Evolutionary conservation across 2,888 invertebrate genomes (phyloP).

Genomic region (Nemotelus pantherinus): DNA sequence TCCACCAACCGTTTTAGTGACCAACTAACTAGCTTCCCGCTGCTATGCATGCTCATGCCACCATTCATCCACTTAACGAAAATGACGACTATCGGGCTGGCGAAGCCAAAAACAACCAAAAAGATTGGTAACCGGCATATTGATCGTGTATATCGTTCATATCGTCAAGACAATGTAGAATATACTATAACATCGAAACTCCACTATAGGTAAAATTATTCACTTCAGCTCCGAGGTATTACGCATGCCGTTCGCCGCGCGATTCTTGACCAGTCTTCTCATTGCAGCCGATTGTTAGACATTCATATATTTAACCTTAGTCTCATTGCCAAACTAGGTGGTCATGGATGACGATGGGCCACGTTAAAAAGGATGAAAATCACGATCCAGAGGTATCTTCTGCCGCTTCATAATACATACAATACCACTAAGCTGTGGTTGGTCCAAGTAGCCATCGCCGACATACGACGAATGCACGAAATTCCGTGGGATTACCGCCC

Average conservation of each 20-base stretch:
- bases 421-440: slow-evolving; percentile 30
- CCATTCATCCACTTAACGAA: slow-evolving; percentile 9
- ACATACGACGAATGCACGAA: slow-evolving; percentile 48
- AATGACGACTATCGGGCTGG: slow-evolving; percentile 12
- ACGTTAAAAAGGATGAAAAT: slow-evolving; percentile 42
- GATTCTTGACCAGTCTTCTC: slow-evolving; percentile 48
- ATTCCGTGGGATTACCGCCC: slow-evolving; percentile 51
- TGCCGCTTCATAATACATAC: slow-evolving; percentile 21
- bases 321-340: slow-evolving; percentile 43
- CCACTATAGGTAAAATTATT: no score
- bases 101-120: slow-evolving; percentile 2
- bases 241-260: slow-evolving; percentile 46
- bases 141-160: no score
- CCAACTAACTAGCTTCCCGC: slow-evolving; percentile 16
- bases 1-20: slow-evolving; percentile 5
- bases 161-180: no score
- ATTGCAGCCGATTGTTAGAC: slow-evolving; percentile 34
- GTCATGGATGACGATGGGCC: slow-evolving; percentile 44
- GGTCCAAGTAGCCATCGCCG: slow-evolving; percentile 29
- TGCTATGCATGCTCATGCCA: slow-evolving; percentile 9
- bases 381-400: slow-evolving; percentile 41
- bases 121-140: no score
- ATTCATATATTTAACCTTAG: slow-evolving; percentile 23
- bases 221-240: background rate
- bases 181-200: no score